Conservation (phyloP, 2,797 vertebrate species). For the Pristis pectinata region DNA sequence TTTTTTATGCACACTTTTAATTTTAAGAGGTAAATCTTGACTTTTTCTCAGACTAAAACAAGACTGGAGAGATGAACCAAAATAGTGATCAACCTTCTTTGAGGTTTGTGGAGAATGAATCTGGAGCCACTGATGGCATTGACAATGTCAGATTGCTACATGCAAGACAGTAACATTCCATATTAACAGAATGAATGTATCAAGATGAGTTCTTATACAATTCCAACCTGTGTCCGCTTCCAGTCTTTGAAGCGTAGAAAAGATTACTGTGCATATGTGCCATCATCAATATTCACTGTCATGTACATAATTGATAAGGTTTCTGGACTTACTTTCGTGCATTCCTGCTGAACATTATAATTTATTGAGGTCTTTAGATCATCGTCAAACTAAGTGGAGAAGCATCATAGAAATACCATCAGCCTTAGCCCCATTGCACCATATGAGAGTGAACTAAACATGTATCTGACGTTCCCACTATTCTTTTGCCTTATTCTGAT, state of each 20-base stretch:
- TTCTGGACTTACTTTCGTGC: not conserved
- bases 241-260: not conserved
- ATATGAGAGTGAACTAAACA: not conserved
- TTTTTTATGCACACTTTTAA: not conserved
- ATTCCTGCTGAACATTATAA: not conserved
- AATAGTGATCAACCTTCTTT: not conserved
- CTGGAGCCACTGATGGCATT: no score
- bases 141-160: not conserved
- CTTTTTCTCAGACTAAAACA: not conserved
- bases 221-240: no score
- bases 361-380: not conserved
- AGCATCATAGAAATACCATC: not conserved
- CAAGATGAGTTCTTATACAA: not conserved
- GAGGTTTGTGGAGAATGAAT: not conserved
- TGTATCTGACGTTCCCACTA: not conserved
- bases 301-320: not conserved
- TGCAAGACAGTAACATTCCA: not conserved
- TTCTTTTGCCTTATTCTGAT: not conserved
- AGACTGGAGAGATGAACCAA: not conserved
- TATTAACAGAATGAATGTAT: not conserved
- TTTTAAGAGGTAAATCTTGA: not conserved
- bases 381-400: not conserved
- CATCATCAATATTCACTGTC: not conserved
- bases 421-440: not conserved
- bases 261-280: no score